Percentiles rank a stretch among this genome's conserved stretches.
Conservation (phyloP, 2,888 invertebrate species). For the Protophormia terraenovae region DNA sequence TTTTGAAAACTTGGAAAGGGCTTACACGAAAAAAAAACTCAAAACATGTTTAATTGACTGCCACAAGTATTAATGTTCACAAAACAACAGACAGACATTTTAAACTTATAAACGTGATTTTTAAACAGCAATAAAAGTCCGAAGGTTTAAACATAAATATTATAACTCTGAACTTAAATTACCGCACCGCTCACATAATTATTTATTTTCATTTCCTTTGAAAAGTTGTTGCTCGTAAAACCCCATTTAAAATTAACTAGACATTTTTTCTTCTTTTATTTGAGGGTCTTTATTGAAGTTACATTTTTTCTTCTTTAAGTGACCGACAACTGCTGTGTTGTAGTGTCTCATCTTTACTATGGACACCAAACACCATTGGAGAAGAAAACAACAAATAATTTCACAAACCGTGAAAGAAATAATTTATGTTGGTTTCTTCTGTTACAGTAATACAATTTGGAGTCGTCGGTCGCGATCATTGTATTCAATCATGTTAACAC, state of each 20-base stretch:
- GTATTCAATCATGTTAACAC: conserved; percentile 50
- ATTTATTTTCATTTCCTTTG: conserved; percentile 53
- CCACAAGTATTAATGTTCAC: conserved; percentile 1
- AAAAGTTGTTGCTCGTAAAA: neutral
- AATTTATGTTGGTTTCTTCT: conserved; percentile 36
- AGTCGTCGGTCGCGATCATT: conserved; percentile 21
- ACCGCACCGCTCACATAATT: conserved; percentile 28
- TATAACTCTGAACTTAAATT: conserved; percentile 52
- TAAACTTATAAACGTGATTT: conserved; percentile 53
- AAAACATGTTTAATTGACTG: conserved; percentile 39
- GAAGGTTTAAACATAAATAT: conserved; percentile 23
- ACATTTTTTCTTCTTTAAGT: neutral
- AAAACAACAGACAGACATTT: neutral
- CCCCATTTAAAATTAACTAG: conserved; percentile 23
- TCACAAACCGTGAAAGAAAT: conserved; percentile 51
- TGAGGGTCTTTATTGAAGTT: neutral
- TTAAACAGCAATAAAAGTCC: conserved; percentile 15
- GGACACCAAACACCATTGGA: neutral
- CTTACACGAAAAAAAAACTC: neutral
- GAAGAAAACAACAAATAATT: conserved; percentile 6
- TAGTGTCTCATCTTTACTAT: conserved; percentile 17
- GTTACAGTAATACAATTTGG: conserved; percentile 1
- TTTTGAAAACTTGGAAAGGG: conserved; percentile 14
- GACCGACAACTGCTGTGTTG: conserved; percentile 5
- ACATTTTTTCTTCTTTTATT: conserved; percentile 7